phyloP scores from a whole-genome alignment of 2,113 vertebrate species.

The Campylomormyrus numenius region DNA sequence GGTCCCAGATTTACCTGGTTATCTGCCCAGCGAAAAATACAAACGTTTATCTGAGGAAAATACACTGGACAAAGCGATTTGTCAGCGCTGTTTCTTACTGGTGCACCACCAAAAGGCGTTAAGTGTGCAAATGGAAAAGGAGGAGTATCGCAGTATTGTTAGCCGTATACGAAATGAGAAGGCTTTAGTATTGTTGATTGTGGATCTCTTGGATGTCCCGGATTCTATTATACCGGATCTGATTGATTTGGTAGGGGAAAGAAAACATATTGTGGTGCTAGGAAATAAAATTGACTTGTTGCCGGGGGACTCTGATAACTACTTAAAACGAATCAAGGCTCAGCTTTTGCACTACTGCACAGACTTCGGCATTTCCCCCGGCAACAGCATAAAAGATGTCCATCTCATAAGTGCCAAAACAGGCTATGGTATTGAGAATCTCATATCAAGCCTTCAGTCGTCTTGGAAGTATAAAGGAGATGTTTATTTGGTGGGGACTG shows the following conservation, averaged over 20 bases:
- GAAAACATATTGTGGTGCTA: constrained; percentile 69
- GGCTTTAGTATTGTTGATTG: constrained; percentile 72
- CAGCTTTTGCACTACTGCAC: constrained; percentile 54
- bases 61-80: constrained; percentile 47
- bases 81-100: constrained; percentile 77
- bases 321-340: constrained; percentile 63
- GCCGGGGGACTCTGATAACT: constrained; percentile 59
- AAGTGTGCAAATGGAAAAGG: constrained; percentile 54
- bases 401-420: constrained; percentile 89
- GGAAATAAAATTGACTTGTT: constrained; percentile 84
- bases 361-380: constrained; percentile 35
- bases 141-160: constrained; percentile 61
- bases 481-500: constrained; percentile 78
- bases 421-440: constrained; percentile 75
- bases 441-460: constrained; percentile 74
- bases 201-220: constrained; percentile 77
- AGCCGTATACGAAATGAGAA: constrained; percentile 43
- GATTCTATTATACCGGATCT: constrained; percentile 66
- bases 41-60: constrained; percentile 39
- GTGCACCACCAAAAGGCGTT: constrained; percentile 64
- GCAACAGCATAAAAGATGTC: constrained; percentile 52
- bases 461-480: constrained; percentile 80
- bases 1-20: constrained; percentile 58
- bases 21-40: constrained; percentile 73
- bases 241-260: constrained; percentile 53